Conservation (phyloP, 64 coral and sea anemone genomes). For the Actinia equina region DNA sequence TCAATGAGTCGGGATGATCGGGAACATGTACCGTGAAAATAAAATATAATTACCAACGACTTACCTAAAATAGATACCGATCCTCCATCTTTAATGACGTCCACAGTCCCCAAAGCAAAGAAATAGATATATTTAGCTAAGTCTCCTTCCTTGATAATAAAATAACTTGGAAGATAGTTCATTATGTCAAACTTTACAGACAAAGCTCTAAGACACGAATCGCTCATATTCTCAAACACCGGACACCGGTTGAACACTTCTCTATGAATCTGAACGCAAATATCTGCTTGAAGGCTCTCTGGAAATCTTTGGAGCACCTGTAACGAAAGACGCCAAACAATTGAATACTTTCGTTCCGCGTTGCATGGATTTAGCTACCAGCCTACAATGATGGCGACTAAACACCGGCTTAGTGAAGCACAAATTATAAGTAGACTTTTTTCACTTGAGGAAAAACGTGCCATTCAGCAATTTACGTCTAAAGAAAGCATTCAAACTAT, state of each 20-base stretch:
- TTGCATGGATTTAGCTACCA: too few relatives aligned
- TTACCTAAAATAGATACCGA: constrained; percentile 58
- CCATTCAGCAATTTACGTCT: too few relatives aligned
- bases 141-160: constrained; percentile 79
- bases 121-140: constrained; percentile 70
- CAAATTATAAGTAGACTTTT: too few relatives aligned
- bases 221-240: constrained; percentile 55
- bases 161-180: constrained; percentile 60
- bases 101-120: constrained; percentile 71
- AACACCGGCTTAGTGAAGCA: too few relatives aligned
- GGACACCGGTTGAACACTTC: constrained; percentile 51
- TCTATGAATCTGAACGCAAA: constrained; percentile 61
- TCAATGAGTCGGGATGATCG: too few relatives aligned
- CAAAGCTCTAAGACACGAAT: constrained; percentile 58
- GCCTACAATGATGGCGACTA: neutral
- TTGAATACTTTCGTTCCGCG: too few relatives aligned
- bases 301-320: constrained; percentile 86
- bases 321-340: neutral
- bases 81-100: constrained; percentile 53
- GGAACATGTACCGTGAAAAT: too few relatives aligned
- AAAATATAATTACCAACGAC: neutral
- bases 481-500: too few relatives aligned
- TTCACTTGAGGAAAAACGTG: too few relatives aligned
- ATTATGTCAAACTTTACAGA: constrained; percentile 50
- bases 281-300: constrained; percentile 82